Evolutionary conservation across 2,888 invertebrate genomes (phyloP).

Genomic region (Aphodius sticticus): DNA sequence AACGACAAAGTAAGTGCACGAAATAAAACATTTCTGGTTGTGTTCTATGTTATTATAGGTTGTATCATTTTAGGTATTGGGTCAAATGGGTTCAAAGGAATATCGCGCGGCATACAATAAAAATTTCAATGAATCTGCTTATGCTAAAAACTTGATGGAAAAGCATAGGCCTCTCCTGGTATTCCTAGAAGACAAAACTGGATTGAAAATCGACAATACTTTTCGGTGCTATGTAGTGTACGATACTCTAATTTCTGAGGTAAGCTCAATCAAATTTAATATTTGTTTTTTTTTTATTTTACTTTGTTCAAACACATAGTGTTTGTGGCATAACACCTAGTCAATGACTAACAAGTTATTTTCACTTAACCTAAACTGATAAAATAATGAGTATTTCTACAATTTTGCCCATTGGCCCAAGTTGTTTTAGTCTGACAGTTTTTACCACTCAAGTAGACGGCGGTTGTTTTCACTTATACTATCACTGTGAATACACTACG

Average conservation of each 20-base stretch:
- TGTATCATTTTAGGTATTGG: constrained; percentile 16
- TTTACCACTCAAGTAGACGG: no score
- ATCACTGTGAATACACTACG: no score
- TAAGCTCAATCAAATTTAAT: background rate
- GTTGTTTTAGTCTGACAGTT: no score
- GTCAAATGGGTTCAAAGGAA: background rate
- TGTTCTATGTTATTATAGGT: background rate
- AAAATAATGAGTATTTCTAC: no score
- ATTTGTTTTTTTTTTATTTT: no score
- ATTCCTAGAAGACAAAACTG: constrained; percentile 64
- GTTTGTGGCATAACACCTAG: no score
- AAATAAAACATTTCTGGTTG: background rate
- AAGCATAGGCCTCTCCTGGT: constrained; percentile 66
- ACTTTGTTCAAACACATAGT: no score
- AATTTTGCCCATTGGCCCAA: no score
- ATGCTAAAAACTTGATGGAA: constrained; percentile 57
- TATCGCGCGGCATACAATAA: constrained; percentile 11
- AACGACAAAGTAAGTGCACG: constrained; percentile 40
- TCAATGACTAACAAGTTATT: no score
- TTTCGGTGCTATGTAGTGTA: constrained; percentile 52
- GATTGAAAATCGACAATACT: constrained; percentile 63
- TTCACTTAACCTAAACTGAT: no score
- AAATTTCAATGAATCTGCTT: constrained; percentile 5
- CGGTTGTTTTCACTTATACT: no score
- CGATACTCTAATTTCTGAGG: constrained; percentile 23